Conservation (phyloP, 2,113 vertebrate genomes). For the Rhegmatorhina hoffmannsi region DNA sequence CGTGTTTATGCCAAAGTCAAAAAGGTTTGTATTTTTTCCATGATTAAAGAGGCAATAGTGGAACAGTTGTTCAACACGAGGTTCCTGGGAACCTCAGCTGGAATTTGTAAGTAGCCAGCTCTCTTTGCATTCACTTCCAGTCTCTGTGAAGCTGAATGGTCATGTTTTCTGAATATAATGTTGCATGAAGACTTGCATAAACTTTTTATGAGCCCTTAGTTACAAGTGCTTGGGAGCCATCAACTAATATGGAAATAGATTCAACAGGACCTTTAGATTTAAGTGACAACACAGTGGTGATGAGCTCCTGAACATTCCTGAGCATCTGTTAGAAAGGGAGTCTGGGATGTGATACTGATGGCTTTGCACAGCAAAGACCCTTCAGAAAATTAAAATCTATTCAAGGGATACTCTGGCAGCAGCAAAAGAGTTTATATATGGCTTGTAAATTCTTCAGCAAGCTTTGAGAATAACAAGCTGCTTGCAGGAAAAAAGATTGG, state of each 20-base stretch:
- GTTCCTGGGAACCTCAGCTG: not conserved
- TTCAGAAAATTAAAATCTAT: slow-evolving; percentile 29
- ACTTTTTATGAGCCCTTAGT: not conserved
- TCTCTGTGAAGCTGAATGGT: not conserved
- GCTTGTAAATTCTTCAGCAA: slow-evolving; percentile 5
- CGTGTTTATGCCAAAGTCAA: not conserved
- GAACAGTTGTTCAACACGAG: not conserved
- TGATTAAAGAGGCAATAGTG: not conserved
- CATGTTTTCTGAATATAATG: not conserved
- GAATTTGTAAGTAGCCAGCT: not conserved
- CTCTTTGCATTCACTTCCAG: not conserved
- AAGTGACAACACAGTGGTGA: not conserved
- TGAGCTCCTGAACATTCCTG: not conserved
- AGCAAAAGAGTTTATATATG: not conserved
- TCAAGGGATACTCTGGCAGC: slow-evolving; percentile 10
- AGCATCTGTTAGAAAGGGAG: not conserved
- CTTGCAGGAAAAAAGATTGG: not conserved
- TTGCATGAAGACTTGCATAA: not conserved
- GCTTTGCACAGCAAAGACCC: not conserved
- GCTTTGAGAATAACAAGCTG: not conserved
- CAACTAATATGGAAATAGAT: not conserved
- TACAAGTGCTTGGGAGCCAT: not conserved
- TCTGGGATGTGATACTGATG: not conserved
- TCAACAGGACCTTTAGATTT: not conserved
- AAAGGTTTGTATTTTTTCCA: not conserved